Evolutionary conservation across 2,797 vertebrate genomes (phyloP), one percentile per base, ranked within the genome.

Genomic region (Florisuga fusca): DNA sequence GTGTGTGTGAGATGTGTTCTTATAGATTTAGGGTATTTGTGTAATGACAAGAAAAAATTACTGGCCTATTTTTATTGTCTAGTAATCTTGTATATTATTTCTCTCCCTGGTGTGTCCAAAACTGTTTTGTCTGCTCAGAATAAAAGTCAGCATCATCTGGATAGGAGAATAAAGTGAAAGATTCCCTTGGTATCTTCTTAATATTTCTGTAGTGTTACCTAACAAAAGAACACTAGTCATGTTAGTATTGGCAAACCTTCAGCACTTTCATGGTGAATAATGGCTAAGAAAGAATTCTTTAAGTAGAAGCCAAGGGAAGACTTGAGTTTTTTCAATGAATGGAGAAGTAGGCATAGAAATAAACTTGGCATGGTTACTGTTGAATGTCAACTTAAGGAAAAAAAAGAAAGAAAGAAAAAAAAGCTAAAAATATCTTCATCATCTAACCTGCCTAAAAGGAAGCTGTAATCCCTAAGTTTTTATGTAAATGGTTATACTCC

Each of bases 291-390:
- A 58, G 45, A 71, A 15, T 16, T 75, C 53, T 81, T 26, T 12
- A 54, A 81, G n/a, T 19, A 61, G 69, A 74, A 41, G 9, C 4
- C 46, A 33, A 84, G 45, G 48, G 61, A 45, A 74, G 45, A 64
- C 7, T 71, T 62, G 5, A 2, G 0, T 51, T 58, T 78, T 62
- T 84, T 26, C 16, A 63, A 38, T 48, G 34, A 75, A 75, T 67
- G 51, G 41, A 41, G 45, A 68, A 51, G 8, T 34, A 78, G n/a
- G n/a, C 51, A 45, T 7, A 48, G 25, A 68, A 91, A 57, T 14
- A 27, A 81, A 38, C 7, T 55, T 0, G 0, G 14, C 9, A 18
- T 0, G 0, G 25, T 72, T 6, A 18, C 16, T 64, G 7, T 8
- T 53, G 15, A 55, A 71, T 64, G 34, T 14, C 7, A 72, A 29